phyloP scores from a whole-genome alignment of 2,797 vertebrate genomes.

The Odontamblyopus lacepedii region DNA sequence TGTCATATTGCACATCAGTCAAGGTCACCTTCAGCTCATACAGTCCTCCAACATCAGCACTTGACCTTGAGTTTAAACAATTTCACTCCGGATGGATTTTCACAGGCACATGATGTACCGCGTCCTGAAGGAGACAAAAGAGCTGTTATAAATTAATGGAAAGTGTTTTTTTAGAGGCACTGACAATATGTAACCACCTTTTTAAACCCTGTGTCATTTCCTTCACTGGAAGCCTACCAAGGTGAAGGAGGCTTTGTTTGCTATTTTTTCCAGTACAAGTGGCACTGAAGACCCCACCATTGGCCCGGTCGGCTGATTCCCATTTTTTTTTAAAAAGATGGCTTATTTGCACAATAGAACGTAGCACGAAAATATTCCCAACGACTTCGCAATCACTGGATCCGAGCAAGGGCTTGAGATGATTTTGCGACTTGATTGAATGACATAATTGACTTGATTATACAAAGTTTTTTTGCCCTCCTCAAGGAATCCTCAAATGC shows the following conservation, averaged over 20 bases:
- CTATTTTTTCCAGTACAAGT: conserved; percentile 36
- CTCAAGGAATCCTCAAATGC: conserved; percentile 77
- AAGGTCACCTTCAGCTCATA: conserved; percentile 74
- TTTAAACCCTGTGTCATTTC: conserved; percentile 38
- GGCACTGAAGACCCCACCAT: conserved; percentile 35
- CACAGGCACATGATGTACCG: conserved; percentile 63
- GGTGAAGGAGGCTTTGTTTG: conserved; percentile 68
- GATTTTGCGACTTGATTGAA: conserved; percentile 81
- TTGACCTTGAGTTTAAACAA: conserved; percentile 75
- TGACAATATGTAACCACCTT: conserved; percentile 46
- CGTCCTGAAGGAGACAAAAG: conserved; percentile 66
- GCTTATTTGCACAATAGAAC: conserved; percentile 68
- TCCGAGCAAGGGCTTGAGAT: conserved; percentile 73
- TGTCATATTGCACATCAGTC: conserved; percentile 73
- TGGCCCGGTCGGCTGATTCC: conserved; percentile 41
- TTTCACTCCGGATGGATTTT: conserved; percentile 71
- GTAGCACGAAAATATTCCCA: conserved; percentile 65
- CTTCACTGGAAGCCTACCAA: conserved; percentile 39
- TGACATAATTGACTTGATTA: conserved; percentile 86
- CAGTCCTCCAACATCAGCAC: conserved; percentile 62
- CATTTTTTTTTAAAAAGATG: conserved; percentile 38
- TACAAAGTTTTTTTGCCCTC: conserved; percentile 68
- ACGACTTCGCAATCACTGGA: conserved; percentile 76
- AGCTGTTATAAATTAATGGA: conserved; percentile 65
- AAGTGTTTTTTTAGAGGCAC: conserved; percentile 38